These are phyloP conservation scores for Heliconius ethilla DNA, from an alignment of 2,888 invertebrate species.

Conservation along the genomic window DNA sequence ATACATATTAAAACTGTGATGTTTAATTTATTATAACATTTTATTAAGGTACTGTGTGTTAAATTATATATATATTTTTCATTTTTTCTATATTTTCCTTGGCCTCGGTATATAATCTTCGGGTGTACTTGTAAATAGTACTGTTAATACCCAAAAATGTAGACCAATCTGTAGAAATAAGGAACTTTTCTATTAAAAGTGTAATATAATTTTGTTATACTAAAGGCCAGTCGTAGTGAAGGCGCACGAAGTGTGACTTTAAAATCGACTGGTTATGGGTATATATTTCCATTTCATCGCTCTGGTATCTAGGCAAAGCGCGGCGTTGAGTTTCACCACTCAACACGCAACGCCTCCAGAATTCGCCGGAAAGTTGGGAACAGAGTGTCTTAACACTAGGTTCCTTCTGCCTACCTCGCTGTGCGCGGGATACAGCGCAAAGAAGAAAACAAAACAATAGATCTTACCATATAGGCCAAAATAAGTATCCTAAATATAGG, in stretches of 20 bases:
- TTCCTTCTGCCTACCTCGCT: no score
- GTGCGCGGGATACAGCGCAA: no score
- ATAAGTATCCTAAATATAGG: constrained; percentile 91
- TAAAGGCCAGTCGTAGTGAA: no score
- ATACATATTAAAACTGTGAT: neutral
- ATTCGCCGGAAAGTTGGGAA: no score
- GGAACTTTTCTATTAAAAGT: neutral
- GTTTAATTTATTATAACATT: constrained; percentile 26
- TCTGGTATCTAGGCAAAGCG: no score
- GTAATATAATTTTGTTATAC: no score
- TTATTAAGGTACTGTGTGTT: constrained; percentile 38
- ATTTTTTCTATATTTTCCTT: constrained; percentile 53
- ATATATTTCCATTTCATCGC: no score
- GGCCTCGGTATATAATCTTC: constrained; percentile 56
- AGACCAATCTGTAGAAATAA: constrained; percentile 82
- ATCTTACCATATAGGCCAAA: constrained; percentile 89
- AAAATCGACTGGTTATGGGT: no score
- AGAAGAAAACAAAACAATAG: neutral
- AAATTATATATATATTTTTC: constrained; percentile 12
- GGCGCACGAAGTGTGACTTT: no score
- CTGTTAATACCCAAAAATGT: constrained; percentile 91
- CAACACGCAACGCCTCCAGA: no score
- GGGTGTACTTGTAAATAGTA: constrained; percentile 88
- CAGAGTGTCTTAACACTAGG: no score
- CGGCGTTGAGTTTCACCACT: no score